Evolutionary conservation across 1,140 invertebrate genomes (phyloP).

Genomic region (Lepidostoma basale): DNA sequence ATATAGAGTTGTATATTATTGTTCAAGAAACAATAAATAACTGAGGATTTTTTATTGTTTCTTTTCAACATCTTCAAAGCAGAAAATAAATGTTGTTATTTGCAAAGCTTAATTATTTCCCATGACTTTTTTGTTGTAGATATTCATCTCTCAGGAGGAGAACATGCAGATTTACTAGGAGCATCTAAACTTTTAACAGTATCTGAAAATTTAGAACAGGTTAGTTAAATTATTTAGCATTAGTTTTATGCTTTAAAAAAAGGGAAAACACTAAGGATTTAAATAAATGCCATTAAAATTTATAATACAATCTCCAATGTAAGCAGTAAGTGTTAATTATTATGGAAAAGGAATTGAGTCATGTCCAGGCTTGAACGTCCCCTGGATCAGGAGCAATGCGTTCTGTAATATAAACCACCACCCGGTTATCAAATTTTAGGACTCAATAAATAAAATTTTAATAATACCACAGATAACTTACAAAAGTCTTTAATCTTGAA

Average conservation of each 20-base stretch:
- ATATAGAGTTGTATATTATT: neutral
- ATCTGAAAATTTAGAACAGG: slow-evolving; percentile 7
- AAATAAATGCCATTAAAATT: neutral
- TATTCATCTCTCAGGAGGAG: neutral
- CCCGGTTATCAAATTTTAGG: no score
- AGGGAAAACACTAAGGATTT: no score
- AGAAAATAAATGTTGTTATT: neutral
- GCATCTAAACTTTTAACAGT: slow-evolving; percentile 8
- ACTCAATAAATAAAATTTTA: no score
- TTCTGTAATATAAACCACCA: no score
- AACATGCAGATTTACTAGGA: slow-evolving; percentile 1
- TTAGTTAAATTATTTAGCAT: neutral
- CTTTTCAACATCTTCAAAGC: no score
- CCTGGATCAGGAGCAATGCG: no score
- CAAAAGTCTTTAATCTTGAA: no score
- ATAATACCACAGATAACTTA: no score
- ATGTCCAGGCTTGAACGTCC: neutral
- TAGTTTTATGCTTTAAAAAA: no score
- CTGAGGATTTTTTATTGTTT: no score
- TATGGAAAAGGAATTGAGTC: neutral
- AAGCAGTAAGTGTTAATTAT: neutral
- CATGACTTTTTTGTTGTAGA: neutral
- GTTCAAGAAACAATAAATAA: neutral
- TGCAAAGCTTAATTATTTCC: neutral
- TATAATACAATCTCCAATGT: neutral